Percentiles rank a stretch among this genome's conserved stretches.
phyloP scores from a whole-genome alignment of 1,140 invertebrate genomes.

The Drosophila subobscura region DNA sequence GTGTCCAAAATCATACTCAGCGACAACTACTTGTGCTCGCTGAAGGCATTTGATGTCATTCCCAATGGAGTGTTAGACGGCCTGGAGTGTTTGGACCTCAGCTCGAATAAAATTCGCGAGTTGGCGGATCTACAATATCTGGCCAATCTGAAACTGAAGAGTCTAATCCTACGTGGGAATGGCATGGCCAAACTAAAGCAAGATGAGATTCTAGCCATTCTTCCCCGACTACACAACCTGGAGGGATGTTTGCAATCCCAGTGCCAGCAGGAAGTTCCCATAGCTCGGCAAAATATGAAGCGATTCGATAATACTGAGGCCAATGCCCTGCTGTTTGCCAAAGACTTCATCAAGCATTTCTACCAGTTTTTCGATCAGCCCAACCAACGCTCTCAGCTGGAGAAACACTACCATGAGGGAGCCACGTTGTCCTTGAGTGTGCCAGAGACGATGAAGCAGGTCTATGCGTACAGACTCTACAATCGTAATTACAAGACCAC shows the following conservation, averaged over 20 bases:
- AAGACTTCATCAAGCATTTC: constrained; percentile 5
- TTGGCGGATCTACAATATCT: constrained; percentile 28
- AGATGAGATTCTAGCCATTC: background rate
- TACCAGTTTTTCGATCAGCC: constrained; percentile 32
- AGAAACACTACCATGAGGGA: constrained; percentile 5
- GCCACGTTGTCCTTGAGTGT: constrained; percentile 40
- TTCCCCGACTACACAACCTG: constrained; percentile 27
- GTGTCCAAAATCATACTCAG: constrained; percentile 15
- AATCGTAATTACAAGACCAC: constrained; percentile 26
- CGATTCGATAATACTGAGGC: background rate
- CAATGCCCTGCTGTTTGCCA: background rate
- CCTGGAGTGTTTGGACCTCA: constrained; percentile 45
- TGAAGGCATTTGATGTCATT: constrained; percentile 25
- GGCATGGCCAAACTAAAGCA: constrained; percentile 17
- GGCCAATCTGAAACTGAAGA: background rate
- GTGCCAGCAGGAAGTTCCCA: background rate
- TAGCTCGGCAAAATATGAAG: background rate
- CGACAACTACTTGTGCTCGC: constrained; percentile 47
- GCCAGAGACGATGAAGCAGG: background rate
- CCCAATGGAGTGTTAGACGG: background rate
- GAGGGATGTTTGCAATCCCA: constrained; percentile 6
- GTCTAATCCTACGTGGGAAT: constrained; percentile 28
- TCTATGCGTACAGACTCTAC: constrained; percentile 27
- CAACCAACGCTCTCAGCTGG: constrained; percentile 9
- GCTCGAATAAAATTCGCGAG: constrained; percentile 31